A percentile compares a stretch with the other conserved stretches of the same genome.
Conservation (phyloP, 2,113 vertebrate genomes). For the Procavia capensis region DNA sequence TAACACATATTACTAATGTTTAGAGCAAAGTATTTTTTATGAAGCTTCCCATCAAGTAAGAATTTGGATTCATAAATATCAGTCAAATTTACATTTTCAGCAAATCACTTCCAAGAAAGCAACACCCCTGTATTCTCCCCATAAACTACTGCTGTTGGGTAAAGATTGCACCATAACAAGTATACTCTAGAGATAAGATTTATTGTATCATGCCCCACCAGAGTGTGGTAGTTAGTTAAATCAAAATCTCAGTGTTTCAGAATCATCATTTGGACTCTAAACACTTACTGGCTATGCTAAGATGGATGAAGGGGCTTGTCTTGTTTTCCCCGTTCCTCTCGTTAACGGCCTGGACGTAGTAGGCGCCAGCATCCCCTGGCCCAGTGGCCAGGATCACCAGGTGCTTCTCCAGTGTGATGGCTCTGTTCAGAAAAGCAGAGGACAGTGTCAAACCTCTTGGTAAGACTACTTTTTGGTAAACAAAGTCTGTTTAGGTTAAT, state of each 20-base stretch:
- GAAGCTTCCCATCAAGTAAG: neutral
- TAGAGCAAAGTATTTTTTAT: neutral
- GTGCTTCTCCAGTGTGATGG: slow-evolving; percentile 93
- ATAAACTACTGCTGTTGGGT: neutral
- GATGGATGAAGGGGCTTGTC: slow-evolving; percentile 90
- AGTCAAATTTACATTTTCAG: neutral
- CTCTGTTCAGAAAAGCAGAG: slow-evolving; percentile 85
- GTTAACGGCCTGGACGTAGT: slow-evolving; percentile 94
- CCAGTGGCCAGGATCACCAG: slow-evolving; percentile 92
- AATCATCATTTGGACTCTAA: rapidly evolving
- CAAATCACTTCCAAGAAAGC: neutral
- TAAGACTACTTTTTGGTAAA: neutral
- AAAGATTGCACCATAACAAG: neutral
- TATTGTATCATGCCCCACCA: neutral
- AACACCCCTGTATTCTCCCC: neutral
- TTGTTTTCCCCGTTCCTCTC: slow-evolving; percentile 94
- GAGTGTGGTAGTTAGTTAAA: neutral
- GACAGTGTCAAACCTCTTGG: neutral
- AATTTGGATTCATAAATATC: neutral
- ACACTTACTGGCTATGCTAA: slow-evolving; percentile 90
- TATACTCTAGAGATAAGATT: too few species aligned
- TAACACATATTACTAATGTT: neutral
- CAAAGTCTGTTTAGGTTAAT: rapidly evolving
- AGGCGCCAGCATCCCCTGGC: slow-evolving; percentile 87
- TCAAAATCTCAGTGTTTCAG: neutral